Base-by-base conservation (phyloP, 2,888 invertebrate genomes). In the Melieria crassipennis region DNA sequence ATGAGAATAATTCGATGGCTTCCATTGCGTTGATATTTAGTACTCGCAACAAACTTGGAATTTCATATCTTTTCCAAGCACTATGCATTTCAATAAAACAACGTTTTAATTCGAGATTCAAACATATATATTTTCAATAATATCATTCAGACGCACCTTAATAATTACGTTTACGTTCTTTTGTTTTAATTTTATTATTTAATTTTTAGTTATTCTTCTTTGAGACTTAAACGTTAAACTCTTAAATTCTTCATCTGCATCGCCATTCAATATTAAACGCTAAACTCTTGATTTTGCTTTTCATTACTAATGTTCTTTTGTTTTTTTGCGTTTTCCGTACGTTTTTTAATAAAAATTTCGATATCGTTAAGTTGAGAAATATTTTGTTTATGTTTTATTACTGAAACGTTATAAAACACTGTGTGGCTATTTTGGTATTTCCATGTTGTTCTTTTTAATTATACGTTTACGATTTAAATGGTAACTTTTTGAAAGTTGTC, bases 71-170 rank as follows among this genome's bases (percentile, higher is more conserved):
- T 30, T 30, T 30, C 30, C 30, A 30, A 30, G 30, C 30, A 30
- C 30, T 30, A 30, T 30, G 30, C 30, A 11, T 3, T 50, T 50
- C 30, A 30, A 60, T 47, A 50, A 67, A 60, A 67, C 66, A 43
- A 4, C 45, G 43, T 30, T 55, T 4, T 5, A 45, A 50, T 47
- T 68, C 13, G 43, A 64, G 52, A 64, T 62, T 69, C 55, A 69
- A 69, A 69, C 55, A 69, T 62, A 60, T 67, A 63, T 69, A 62
- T 69, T 69, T 46, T 58, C 16, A 64, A 57, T 57, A 13, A 50
- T 69, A 64, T 64, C 50, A 47, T 63, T 69, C 64, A 58, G 70
- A 70, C 70, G 65, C 65, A 65, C 64, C 65, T 65, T 70, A 70
- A 45, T 13, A 63, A 47, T 48, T 65, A 57, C 56, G 9, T 30